Base-by-base conservation (phyloP, 1,140 invertebrate genomes). In the Eupristina koningsbergeri region DNA sequence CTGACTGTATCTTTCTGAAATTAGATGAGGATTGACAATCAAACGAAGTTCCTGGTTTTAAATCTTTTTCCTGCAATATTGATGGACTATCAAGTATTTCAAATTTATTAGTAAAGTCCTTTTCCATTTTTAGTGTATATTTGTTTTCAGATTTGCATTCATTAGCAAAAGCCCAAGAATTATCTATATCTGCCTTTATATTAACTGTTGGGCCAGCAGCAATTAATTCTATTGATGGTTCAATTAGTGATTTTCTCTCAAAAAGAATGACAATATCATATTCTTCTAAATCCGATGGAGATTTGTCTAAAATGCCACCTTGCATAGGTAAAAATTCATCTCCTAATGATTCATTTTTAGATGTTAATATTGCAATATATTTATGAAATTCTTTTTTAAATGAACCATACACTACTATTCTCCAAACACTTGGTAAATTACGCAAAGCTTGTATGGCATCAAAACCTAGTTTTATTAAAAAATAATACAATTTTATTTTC, bases 381-480 rank as follows among this genome's bases (percentile, higher is more conserved):
- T 82, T 85, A 31, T 64, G 67, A 85, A 53, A 79, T 50, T 85
- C 84, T 74, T n/a, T 61, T 39, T 36, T 47, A 74, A 85, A 85
- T 41, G 80, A 29, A 31, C 84, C 84, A 82, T 85, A 82, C 19
- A 85, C 13, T 17, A 58, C 53, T 22, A 85, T 39, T 79, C 76
- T 82, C 80, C 84, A 85, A 5, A 85, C 29, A 77, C 26, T 79
- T 64, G 80, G 84, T 75, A 85, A 53, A 73, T 81, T 41, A 41
- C 84, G 31, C 34, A 85, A 67, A 45, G 80, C 36, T 29, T 13
- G 71, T 34, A 77, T 75, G 17, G 77, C 64, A 34, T 77, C 63
- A 39, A 63, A 36, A 78, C 74, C 84, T 84, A 50, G 45, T 31
- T 29, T 77, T 2, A 47, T 67, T 67, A 34, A 75, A 39, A 41